Base-by-base conservation (phyloP, 2,888 invertebrate species). In the Orthosia cruda region DNA sequence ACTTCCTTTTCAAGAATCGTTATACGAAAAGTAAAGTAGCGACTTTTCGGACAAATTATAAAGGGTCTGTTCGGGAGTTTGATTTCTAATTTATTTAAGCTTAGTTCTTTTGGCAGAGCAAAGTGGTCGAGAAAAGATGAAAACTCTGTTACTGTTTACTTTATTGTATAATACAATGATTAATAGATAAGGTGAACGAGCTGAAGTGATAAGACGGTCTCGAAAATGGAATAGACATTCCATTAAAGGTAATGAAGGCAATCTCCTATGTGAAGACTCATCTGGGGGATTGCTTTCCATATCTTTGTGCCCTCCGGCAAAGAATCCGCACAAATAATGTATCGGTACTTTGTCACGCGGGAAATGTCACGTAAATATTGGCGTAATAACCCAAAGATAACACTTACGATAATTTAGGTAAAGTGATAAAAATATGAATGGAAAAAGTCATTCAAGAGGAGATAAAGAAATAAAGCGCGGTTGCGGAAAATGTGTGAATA, bases 351-450 rank as follows among this genome's bases (percentile, higher is more conserved):
- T 45, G n/a, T 45, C 61, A 47, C 23, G 40, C 23, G n/a, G 12
- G 2, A 52, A 55, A 77, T 62, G 32, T 63, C 52, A 70, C 71
- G 52, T 57, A 83, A 70, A 78, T 71, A 78, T 62, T 78, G 40
- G 40, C 15, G 57, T 74, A 64, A 54, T 61, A 80, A 73, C 26
- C 16, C 12, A 55, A 13, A 57, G 71, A 80, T 49, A 80, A 77
- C 18, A 62, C 13, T 23, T 32, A 62, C 47, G 47, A 70, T 71
- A 57, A 58, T 62, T 57, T 15, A 45, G 11, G 12, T 7, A 40
- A 11, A 61, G 61, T 7, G 40, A 83, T 79, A 67, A 65, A 59
- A 65, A 78, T 50, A 83, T 65, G 64, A 58, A 70, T 65, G 50
- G 12, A 77, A 82, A 64, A 50, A 55, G 7, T 26, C 26, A 55